A percentile compares a stretch with the other conserved stretches of the same genome.
These are phyloP conservation scores for Adelosebastes latens DNA, from an alignment of 2,797 vertebrate species.

Conservation along the genomic window DNA sequence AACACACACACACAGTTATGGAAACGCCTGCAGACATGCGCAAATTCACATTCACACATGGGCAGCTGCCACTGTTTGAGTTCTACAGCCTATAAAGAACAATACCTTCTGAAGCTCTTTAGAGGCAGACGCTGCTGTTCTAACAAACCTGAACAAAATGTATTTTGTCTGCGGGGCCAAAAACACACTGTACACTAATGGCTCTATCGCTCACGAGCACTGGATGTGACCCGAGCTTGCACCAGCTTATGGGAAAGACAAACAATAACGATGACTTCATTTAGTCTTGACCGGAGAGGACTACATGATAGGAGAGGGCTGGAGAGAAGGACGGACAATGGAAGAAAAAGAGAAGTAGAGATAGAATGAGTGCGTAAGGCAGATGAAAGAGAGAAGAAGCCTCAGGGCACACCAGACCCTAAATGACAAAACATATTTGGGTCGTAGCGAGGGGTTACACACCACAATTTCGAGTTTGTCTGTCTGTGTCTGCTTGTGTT, in stretches of 20 bases:
- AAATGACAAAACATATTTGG: slow-evolving; percentile 44
- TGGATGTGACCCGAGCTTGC: slow-evolving; percentile 36
- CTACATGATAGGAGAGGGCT: neutral
- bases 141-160: slow-evolving; percentile 21
- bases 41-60: slow-evolving; percentile 66
- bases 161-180: slow-evolving; percentile 14
- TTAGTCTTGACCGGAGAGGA: neutral
- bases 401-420: slow-evolving; percentile 11
- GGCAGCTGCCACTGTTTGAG: slow-evolving; percentile 74
- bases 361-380: neutral
- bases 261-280: slow-evolving; percentile 35
- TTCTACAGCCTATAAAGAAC: slow-evolving; percentile 60
- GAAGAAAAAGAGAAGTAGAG: neutral
- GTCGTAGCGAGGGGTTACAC: neutral
- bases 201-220: neutral
- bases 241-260: slow-evolving; percentile 33
- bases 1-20: slow-evolving; percentile 47
- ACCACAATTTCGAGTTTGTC: neutral
- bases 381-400: slow-evolving; percentile 11
- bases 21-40: slow-evolving; percentile 65
- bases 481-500: slow-evolving; percentile 1
- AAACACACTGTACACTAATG: slow-evolving; percentile 10
- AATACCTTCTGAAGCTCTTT: slow-evolving; percentile 47
- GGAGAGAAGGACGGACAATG: neutral
- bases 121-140: slow-evolving; percentile 23